Evolutionary conservation across 1,140 invertebrate species (phyloP), one percentile per base, ranked within the genome.

Genomic region (Arctopsyche grandis): DNA sequence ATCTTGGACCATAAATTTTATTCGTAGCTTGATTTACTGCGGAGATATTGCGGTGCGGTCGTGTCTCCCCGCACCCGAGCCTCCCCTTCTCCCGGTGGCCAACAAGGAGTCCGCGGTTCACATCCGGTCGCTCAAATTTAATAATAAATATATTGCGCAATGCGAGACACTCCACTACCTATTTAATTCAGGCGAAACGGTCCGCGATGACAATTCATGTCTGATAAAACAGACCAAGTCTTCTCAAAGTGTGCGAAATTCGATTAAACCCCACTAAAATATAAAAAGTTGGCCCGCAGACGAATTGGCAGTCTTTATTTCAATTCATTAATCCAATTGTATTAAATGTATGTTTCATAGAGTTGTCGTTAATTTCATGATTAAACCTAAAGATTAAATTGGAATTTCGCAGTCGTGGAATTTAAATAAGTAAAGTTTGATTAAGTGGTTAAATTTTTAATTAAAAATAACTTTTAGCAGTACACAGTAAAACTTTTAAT

Each of bases 1-100:
- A 89, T 89, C 88, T 89, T 87, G 87, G 86, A 86, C 88, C 88
- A 89, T 89, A 89, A 89, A 89, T 89, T 89, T 89, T 89, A 89
- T 89, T 89, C 88, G 88, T 87, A 88, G 87, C 88, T 87, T 89
- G 88, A 89, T 89, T 89, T 89, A 89, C 87, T 88, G 88, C 87
- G 85, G 86, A 89, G 88, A 89, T 89, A 88, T 87, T 86, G 78
- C 85, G 86, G 86, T 86, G 86, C 85, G 87, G 86, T 86, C 87
- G 86, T 86, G 86, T 85, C 86, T 84, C 85, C 84, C 84, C 84
- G 85, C 85, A n/a, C 75, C 63, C 75, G n/a, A 3, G 16, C 63
- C 29, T 10, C 60, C 75, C 0, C 5, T 46, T n/a, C 58, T 38
- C 52, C 24, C n/a, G 9, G 70, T 16, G 43, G 69, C 63, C 76